These are phyloP conservation scores for Cinclus cinclus DNA, from an alignment of 2,113 vertebrate species.

Conservation along the genomic window DNA sequence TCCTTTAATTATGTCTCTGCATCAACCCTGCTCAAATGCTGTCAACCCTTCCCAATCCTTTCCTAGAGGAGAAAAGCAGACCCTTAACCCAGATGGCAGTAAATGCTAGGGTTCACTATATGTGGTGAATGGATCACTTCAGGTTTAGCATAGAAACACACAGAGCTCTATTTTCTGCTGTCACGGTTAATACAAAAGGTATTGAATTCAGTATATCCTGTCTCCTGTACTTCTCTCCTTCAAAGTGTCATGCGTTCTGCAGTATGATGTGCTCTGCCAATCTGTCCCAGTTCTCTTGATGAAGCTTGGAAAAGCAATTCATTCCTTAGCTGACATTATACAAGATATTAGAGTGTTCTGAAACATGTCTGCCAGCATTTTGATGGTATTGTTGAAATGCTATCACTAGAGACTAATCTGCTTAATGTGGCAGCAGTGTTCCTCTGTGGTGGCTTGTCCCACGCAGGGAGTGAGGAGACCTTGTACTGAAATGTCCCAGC, in stretches of 20 bases:
- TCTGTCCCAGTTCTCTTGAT: background rate
- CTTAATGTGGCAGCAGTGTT: background rate
- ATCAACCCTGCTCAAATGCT: background rate
- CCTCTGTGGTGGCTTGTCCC: background rate
- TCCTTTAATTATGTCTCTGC: background rate
- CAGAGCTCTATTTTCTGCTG: background rate
- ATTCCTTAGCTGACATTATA: background rate
- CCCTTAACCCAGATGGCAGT: background rate
- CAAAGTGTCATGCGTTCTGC: background rate
- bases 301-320: constrained; percentile 19
- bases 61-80: background rate
- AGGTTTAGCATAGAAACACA: background rate
- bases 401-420: background rate
- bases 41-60: background rate
- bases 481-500: background rate
- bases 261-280: background rate
- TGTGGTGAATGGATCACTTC: background rate
- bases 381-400: background rate
- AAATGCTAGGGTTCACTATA: background rate
- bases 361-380: background rate
- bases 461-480: background rate
- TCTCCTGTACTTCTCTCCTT: background rate
- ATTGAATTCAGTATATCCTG: background rate
- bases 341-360: constrained; percentile 19
- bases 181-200: background rate